Evolutionary conservation across 2,888 invertebrate species (phyloP), one percentile per base, ranked within the genome.

Genomic region (Cheilosia scutellata): DNA sequence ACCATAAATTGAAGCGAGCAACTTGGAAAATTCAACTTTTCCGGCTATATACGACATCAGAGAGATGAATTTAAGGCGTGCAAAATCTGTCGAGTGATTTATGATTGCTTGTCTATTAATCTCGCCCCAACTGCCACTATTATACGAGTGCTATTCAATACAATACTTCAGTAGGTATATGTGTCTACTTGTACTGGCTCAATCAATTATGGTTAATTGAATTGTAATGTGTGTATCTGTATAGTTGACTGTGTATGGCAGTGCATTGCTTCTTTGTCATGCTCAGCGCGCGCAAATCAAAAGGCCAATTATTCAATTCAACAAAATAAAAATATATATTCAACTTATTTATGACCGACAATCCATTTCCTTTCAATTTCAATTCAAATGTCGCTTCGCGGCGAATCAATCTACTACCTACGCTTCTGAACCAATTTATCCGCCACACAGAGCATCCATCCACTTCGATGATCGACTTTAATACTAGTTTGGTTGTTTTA

Each of bases 281-380:
- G 57, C 53, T 57, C 68, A 71, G 71, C 57, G 76, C 57, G 74
- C 65, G 76, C 86, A 86, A 86, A 86, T 86, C 86, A 86, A 86
- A 86, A 72, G 76, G 62, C 82, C 86, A 82, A 86, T 86, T 86
- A 86, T 86, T 86, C 86, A 86, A 86, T 86, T 86, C 76, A 82
- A 76, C 76, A 76, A 86, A 72, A 86, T 83, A 75, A 76, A 57
- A 76, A 58, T 31, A 27, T 27, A 49, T 72, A 72, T 68, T 80
- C 80, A 66, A 80, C 80, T 80, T 80, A 80, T 74, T 80, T 86
- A 86, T 86, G 86, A 68, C 86, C 86, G 86, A 86, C 86, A 86
- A 82, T 82, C 86, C 86, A 86, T 86, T 86, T 86, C 86, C 82
- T 86, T 86, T 86, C 86, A 86, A 86, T 86, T 82, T 86, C 82